phyloP scores from a whole-genome alignment of 2,888 invertebrate genomes.

The Dasysyrphus albostriatus region DNA sequence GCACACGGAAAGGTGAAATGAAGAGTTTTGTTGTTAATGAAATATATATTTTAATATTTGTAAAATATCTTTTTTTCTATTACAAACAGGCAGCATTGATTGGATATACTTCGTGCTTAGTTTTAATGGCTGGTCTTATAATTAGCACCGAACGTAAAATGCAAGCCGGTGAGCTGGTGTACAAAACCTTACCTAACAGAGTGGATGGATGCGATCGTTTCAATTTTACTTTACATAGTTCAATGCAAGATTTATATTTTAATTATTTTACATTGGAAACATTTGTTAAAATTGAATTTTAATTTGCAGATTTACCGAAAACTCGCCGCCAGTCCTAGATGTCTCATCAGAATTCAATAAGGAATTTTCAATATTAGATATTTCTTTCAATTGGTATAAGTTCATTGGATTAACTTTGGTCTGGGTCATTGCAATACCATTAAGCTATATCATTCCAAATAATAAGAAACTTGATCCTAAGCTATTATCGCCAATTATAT shows the following conservation, averaged over 20 bases:
- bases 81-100: constrained; percentile 63
- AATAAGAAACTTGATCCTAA: constrained; percentile 75
- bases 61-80: background rate
- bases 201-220: constrained; percentile 43
- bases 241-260: constrained; percentile 9
- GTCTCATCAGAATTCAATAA: background rate
- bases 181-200: constrained; percentile 47
- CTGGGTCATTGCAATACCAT: constrained; percentile 84
- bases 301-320: constrained; percentile 13
- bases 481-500: constrained; percentile 62
- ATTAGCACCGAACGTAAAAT: constrained; percentile 76
- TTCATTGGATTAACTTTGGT: constrained; percentile 84
- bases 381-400: constrained; percentile 86
- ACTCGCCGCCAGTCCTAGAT: background rate
- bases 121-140: constrained; percentile 48
- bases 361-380: constrained; percentile 81
- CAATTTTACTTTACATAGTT: constrained; percentile 22
- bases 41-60: background rate
- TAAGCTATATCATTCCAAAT: constrained; percentile 80
- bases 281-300: background rate
- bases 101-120: constrained; percentile 28
- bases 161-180: constrained; percentile 52
- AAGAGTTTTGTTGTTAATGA: no score
- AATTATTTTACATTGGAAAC: background rate
- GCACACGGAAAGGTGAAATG: constrained; percentile 81